Evolutionary conservation across 2,888 invertebrate species (phyloP).

Genomic region (Ischnura elegans): DNA sequence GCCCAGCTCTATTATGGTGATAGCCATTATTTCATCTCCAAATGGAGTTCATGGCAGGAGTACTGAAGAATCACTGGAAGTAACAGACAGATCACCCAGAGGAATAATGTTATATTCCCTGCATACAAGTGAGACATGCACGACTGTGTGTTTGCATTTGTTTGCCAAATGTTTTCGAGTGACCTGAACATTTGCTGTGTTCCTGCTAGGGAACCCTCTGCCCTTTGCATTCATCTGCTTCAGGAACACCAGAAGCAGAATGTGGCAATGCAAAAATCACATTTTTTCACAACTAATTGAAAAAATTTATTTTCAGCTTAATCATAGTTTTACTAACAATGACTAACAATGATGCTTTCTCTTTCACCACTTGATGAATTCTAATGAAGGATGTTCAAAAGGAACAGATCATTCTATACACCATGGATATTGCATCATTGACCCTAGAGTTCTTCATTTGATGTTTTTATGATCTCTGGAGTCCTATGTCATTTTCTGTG

Average conservation of each 20-base stretch:
- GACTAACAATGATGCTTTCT: conserved; percentile 47
- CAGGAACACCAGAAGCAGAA: conserved; percentile 48
- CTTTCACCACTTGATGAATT: conserved; percentile 45
- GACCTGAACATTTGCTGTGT: conserved; percentile 40
- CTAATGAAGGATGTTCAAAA: neutral
- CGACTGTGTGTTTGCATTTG: conserved; percentile 56
- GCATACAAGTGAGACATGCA: conserved; percentile 47
- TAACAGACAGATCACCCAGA: neutral
- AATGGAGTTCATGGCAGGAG: conserved; percentile 24
- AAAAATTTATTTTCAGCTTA: conserved; percentile 47
- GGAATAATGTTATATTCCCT: neutral
- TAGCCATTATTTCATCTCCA: neutral
- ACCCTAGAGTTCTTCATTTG: conserved; percentile 36
- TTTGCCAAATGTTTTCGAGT: conserved; percentile 56
- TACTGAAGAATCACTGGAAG: neutral
- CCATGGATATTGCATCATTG: conserved; percentile 10
- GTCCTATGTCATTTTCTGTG: neutral
- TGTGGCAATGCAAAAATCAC: neutral
- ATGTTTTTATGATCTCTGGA: neutral
- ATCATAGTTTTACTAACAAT: conserved; percentile 52
- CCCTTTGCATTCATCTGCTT: conserved; percentile 30
- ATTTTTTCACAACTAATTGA: conserved; percentile 30
- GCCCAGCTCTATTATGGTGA: neutral
- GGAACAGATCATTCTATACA: conserved; percentile 45
- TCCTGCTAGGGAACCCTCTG: conserved; percentile 29